Conservation (phyloP, 2,888 invertebrate species). For the Thera britannica region DNA sequence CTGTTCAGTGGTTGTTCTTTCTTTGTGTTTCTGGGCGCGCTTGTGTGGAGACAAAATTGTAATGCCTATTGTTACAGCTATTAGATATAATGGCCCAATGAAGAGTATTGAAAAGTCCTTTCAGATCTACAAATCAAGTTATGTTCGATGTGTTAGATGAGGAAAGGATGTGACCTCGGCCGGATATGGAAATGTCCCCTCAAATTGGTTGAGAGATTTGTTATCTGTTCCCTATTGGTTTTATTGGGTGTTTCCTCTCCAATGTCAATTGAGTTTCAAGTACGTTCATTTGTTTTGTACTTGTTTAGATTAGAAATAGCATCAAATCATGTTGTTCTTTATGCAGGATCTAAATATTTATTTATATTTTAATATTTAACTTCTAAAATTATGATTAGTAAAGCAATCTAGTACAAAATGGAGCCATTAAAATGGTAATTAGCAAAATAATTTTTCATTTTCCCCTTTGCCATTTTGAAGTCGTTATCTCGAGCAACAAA, state of each 20-base stretch:
- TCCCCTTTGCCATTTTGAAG: conserved; percentile 25
- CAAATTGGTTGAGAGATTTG: conserved; percentile 73
- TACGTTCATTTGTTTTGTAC: conserved; percentile 27
- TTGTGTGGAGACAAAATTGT: conserved; percentile 76
- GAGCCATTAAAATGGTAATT: conserved; percentile 17
- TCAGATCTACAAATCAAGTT: conserved; percentile 74
- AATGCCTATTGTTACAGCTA: conserved; percentile 80
- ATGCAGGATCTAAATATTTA: background rate
- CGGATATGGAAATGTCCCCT: conserved; percentile 79
- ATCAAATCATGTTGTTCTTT: background rate
- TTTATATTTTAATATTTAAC: conserved; percentile 1
- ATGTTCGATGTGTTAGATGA: conserved; percentile 61
- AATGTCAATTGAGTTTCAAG: conserved; percentile 52
- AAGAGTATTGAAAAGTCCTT: conserved; percentile 79
- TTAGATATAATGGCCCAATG: conserved; percentile 79
- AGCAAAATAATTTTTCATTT: conserved; percentile 22
- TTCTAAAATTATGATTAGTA: background rate
- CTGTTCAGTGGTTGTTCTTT: conserved; percentile 14
- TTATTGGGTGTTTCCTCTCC: conserved; percentile 69
- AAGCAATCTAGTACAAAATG: conserved; percentile 14
- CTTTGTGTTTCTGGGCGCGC: conserved; percentile 37
- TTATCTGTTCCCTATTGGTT: conserved; percentile 58
- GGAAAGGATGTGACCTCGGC: conserved; percentile 70
- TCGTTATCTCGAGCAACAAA: conserved; percentile 36
- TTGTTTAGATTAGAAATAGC: conserved; percentile 14